A percentile compares a stretch with the other conserved stretches of the same genome.
Evolutionary conservation across 2,888 invertebrate species (phyloP).

Genomic region (Xestoiulus laeticollis): DNA sequence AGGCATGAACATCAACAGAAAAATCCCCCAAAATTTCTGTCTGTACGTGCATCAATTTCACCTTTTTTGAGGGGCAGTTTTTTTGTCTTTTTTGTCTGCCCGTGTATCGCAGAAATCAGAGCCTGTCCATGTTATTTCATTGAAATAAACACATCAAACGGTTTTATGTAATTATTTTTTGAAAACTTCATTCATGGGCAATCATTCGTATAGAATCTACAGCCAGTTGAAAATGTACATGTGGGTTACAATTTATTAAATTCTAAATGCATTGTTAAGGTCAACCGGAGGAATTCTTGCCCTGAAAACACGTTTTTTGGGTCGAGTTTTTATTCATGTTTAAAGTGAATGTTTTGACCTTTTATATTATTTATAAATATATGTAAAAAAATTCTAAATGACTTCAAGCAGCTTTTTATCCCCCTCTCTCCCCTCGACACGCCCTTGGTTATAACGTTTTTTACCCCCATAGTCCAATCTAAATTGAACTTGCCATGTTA

Average conservation of each 20-base stretch:
- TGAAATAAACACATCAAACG: not conserved
- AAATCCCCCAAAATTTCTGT: not conserved
- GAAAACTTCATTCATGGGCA: conserved; percentile 34
- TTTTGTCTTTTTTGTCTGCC: not conserved
- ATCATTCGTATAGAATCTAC: not conserved
- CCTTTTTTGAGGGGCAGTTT: not conserved
- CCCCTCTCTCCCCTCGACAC: not conserved
- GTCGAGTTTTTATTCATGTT: not conserved
- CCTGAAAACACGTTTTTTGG: conserved; percentile 27
- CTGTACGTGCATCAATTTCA: not conserved
- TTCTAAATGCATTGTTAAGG: not conserved
- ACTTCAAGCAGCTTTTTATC: not conserved
- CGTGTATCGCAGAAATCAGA: not conserved
- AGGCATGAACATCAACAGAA: not conserved
- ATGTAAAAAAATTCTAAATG: not conserved
- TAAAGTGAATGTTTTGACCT: conserved; percentile 33
- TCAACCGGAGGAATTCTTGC: conserved; percentile 6
- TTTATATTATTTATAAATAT: conserved; percentile 24
- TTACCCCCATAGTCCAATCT: not conserved
- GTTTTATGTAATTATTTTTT: conserved; percentile 14
- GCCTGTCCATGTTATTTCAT: conserved; percentile 11
- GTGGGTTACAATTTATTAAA: not conserved
- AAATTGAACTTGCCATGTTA: conserved; percentile 11
- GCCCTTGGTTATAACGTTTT: not conserved
- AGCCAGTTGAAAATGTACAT: not conserved